Percentiles rank a stretch among this genome's conserved stretches.
These are phyloP conservation scores for Rhabdomys pumilio DNA, from an alignment of 2,797 vertebrate genomes.

Conservation along the genomic window DNA sequence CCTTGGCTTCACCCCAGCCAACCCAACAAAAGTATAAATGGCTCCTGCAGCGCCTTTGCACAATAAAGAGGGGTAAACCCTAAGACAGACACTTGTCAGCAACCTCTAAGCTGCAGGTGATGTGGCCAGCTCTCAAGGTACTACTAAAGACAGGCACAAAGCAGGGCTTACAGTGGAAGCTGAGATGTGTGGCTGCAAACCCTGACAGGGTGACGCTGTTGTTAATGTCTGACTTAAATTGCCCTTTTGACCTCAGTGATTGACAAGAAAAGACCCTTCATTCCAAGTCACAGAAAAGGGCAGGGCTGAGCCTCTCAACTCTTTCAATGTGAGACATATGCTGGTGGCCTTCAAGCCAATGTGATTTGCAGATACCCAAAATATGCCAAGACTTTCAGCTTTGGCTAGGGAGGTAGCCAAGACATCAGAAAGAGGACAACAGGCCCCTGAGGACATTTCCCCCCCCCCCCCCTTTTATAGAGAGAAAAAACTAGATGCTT, in stretches of 20 bases:
- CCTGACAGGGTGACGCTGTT: not conserved
- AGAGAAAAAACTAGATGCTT: not conserved
- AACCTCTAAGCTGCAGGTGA: not conserved
- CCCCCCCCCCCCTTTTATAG: not conserved
- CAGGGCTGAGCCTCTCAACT: too few relatives aligned
- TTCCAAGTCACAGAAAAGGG: not conserved
- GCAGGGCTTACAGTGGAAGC: not conserved
- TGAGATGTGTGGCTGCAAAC: not conserved
- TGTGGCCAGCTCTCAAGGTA: not conserved
- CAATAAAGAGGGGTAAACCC: not conserved
- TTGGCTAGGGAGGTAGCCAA: not conserved
- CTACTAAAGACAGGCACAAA: not conserved
- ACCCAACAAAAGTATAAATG: not conserved
- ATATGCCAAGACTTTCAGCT: not conserved
- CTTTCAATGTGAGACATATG: rapidly evolving
- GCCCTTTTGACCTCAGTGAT: not conserved
- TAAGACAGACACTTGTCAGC: not conserved
- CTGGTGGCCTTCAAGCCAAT: not conserved
- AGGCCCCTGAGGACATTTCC: not conserved
- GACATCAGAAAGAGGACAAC: not conserved
- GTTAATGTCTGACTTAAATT: too few relatives aligned
- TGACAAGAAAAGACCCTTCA: not conserved
- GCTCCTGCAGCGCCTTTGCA: not conserved
- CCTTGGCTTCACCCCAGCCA: not conserved
- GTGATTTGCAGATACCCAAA: not conserved